These are phyloP conservation scores for Suricata suricatta DNA, from an alignment of 2,113 vertebrate species.

Conservation along the genomic window DNA sequence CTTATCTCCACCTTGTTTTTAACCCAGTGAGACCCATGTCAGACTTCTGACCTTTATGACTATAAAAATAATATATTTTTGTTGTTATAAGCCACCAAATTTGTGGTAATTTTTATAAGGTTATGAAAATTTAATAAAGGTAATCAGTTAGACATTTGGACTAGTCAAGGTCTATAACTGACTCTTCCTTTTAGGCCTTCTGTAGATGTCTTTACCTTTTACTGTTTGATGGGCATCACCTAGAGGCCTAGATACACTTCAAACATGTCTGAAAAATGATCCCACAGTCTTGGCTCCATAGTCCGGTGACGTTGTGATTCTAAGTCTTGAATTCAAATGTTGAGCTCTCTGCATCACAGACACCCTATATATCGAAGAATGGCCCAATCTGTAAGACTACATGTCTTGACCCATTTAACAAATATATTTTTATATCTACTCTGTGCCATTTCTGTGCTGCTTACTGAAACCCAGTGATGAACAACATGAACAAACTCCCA, in stretches of 20 bases:
- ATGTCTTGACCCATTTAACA: not conserved
- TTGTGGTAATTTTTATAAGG: not conserved
- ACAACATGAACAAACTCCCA: not conserved
- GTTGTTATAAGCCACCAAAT: not conserved
- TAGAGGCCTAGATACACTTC: not conserved
- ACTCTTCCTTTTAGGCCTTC: fast-evolving
- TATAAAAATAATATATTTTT: not conserved
- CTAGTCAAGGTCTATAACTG: not conserved
- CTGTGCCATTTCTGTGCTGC: not conserved
- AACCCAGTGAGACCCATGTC: not conserved
- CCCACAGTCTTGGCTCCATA: fast-evolving
- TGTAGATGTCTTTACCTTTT: not conserved
- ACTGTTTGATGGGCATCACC: not conserved
- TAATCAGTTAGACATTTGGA: not conserved
- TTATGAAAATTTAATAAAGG: not conserved
- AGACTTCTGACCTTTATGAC: not conserved
- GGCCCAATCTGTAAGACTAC: not conserved
- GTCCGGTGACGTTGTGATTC: not conserved
- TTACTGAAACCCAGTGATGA: not conserved
- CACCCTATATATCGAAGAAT: not conserved
- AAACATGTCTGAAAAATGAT: not conserved
- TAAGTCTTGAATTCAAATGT: not conserved
- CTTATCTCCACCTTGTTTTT: not conserved
- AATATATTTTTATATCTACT: not conserved
- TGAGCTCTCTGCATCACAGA: not conserved